Evolutionary conservation across 2,797 vertebrate genomes (phyloP), one percentile per base, ranked within the genome.

Genomic region (Remorina albescens): DNA sequence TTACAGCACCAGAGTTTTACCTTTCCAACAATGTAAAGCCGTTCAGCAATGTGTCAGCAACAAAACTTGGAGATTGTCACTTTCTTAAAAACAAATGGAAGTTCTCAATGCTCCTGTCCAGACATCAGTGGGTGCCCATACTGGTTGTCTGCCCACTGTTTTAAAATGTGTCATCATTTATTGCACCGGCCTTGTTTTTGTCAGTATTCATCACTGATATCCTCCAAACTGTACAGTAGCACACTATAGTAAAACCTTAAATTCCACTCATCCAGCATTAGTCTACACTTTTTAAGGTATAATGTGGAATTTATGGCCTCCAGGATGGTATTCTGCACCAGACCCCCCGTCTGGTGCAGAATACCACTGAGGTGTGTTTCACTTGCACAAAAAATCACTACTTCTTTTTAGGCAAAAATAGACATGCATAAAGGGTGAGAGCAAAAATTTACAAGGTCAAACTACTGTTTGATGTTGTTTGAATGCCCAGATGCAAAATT

Each of bases 131-230:
- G 63, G 25, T 83, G 74, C 50, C 82, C 76, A 79, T 67, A 71
- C 53, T 18, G 50, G 54, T 18, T 21, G 39, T 85, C 73, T 30
- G 39, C 21, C 9, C 1, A 1, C 36, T 80, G 85, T 81, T 82
- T 78, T 76, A 73, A 78, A 77, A 76, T 21, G 26, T 72, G 78
- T 78, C 66, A 71, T n/a, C 9, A n/a, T 71, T 75, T 75, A 78
- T 26, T 37, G 50, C 47, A 5, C 0, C 26, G 42, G 37, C 39
- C 80, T 79, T 78, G 66, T 80, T 80, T 85, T 67, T 58, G 60
- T 84, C 76, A n/a, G 41, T 69, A 19, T 81, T 71, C 49, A 68
- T 81, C 77, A 78, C 62, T 74, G 55, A 85, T 81, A 62, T 81
- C 53, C 55, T 86, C 51, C 76, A 73, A 85, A 86, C 77, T 73